Evolutionary conservation across 2,888 invertebrate species (phyloP).

Genomic region (Gryllus longicercus): DNA sequence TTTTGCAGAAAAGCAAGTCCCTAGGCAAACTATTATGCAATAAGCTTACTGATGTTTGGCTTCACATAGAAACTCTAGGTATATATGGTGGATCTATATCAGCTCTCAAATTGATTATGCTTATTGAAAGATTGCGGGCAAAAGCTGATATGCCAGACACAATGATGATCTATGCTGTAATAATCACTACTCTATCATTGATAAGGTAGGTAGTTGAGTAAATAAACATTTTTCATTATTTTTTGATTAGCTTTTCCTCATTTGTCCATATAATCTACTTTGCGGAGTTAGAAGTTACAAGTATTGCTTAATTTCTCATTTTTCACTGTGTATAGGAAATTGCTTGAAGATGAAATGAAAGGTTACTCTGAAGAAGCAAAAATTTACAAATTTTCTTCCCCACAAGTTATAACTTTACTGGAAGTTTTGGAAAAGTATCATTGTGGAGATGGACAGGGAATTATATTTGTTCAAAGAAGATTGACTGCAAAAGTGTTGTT

Average conservation of each 20-base stretch:
- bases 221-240: background rate
- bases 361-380: constrained; percentile 47
- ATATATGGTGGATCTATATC: constrained; percentile 54
- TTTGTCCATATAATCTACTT: too few relatives aligned
- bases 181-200: constrained; percentile 18
- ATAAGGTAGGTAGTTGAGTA: constrained; percentile 24
- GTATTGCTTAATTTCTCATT: background rate
- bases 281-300: background rate
- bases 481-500: constrained; percentile 73
- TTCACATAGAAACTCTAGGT: constrained; percentile 54
- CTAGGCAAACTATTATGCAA: constrained; percentile 49
- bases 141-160: background rate
- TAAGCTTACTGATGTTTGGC: constrained; percentile 51
- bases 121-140: background rate
- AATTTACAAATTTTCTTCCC: constrained; percentile 59
- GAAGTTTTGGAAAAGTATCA: constrained; percentile 56
- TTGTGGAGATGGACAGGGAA: constrained; percentile 47
- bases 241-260: too few relatives aligned
- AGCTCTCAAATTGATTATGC: background rate
- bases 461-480: constrained; percentile 70
- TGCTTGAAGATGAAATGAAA: constrained; percentile 54
- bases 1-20: background rate
- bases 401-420: constrained; percentile 62
- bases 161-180: background rate
- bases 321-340: constrained; percentile 42